Conservation (phyloP, 2,113 vertebrate genomes). For the Heterotilapia buettikoferi region DNA sequence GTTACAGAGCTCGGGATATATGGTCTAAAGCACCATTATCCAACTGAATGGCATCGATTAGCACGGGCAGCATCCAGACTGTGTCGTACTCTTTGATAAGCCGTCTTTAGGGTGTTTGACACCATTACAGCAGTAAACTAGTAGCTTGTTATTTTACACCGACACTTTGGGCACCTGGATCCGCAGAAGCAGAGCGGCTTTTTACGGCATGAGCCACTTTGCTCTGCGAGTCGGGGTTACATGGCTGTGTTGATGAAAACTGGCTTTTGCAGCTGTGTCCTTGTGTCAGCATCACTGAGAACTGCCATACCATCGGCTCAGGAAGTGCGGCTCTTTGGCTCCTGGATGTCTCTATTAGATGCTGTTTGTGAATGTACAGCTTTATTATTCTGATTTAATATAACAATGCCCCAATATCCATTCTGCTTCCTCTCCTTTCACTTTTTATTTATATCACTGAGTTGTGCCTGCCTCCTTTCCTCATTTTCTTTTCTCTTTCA, state of each 20-base stretch:
- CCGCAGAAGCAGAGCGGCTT: neutral
- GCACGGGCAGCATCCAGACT: neutral
- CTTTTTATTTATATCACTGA: constrained; percentile 59
- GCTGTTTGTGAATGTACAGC: constrained; percentile 57
- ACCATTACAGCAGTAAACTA: constrained; percentile 10
- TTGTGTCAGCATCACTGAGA: constrained; percentile 3
- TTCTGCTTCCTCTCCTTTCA: constrained; percentile 63
- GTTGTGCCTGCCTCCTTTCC: neutral
- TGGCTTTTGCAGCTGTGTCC: constrained; percentile 55
- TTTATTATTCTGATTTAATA: constrained; percentile 76
- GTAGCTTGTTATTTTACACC: constrained; percentile 19
- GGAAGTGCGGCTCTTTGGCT: neutral
- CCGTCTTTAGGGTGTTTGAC: constrained; percentile 12
- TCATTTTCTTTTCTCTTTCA: neutral
- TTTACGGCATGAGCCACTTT: constrained; percentile 24
- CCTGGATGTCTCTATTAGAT: constrained; percentile 65
- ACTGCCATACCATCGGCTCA: constrained; percentile 6
- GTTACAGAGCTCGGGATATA: neutral
- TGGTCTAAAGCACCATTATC: neutral
- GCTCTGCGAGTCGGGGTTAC: constrained; percentile 16
- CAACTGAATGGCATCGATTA: neutral
- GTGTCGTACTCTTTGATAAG: neutral
- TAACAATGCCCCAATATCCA: constrained; percentile 61
- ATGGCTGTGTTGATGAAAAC: constrained; percentile 51
- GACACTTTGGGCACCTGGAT: neutral